Evolutionary conservation across 2,888 invertebrate genomes (phyloP), one percentile per base, ranked within the genome.

Genomic region (Hylaea fasciaria): DNA sequence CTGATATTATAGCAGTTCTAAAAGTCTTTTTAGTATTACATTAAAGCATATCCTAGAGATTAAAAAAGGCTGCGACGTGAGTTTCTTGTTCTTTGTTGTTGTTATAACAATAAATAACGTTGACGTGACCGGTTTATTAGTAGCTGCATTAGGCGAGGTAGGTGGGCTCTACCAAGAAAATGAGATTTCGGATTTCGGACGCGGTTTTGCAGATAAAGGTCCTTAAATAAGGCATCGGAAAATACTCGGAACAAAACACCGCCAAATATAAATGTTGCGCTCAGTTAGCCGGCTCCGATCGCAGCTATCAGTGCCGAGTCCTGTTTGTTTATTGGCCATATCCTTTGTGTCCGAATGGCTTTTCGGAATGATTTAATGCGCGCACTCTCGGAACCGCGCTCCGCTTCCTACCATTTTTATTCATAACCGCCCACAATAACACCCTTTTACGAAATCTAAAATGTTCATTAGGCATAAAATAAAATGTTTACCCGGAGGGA

Each of bases 71-170:
- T 73, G 71, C 71, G 73, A 70, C 73, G 76, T 73, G 74, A 79
- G 77, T 82, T 83, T 85, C 81, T 85, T 84, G 79, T 83, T 83
- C 80, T 81, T 80, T 83, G 80, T 81, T 84, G 79, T 84, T 83
- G 82, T 86, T 78, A 85, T 85, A 87, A 87, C 85, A 87, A 90
- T 89, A 90, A 90, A 90, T 89, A 89, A 89, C 77, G 78, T 74
- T 84, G 85, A 89, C 91, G 89, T 89, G 90, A 90, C 89, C 85
- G 66, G 91, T 82, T 86, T 91, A 87, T 89, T 90, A 89, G 86
- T 87, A 65, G 85, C 82, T 83, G 83, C 81, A 87, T 91, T 89
- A 83, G 71, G 76, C 55, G 64, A 77, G 74, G 77, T 75, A 77
- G 78, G 83, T 80, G 77, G 77, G 80, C 73, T 80, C 73, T 65